Evolutionary conservation across 2,797 vertebrate species (phyloP), one percentile per base, ranked within the genome.

Genomic region (Sebastes hubbsi): DNA sequence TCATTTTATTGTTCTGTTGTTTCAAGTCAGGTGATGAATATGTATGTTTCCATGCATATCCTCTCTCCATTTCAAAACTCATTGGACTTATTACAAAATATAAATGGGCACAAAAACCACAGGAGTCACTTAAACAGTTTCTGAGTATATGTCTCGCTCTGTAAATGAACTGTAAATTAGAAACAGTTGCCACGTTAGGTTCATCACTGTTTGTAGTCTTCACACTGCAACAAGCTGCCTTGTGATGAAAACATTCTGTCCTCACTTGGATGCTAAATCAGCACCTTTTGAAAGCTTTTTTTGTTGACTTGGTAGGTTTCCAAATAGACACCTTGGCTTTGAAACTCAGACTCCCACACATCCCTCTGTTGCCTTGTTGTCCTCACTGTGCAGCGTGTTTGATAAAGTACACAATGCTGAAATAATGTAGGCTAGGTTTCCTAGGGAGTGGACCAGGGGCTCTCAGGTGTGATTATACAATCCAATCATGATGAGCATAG

Each of bases 311-410:
- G 49, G 52, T 42, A 76, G 72, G 32, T 64, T 77, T 82, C 58
- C 78, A 80, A 77, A 82, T 36, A 64, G 38, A 77, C 64, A 22
- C 72, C 32, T 22, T 76, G 67, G 27, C 86, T 86, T 65, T 80
- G 22, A 80, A 80, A 75, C 49, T 74, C 55, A 14, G 27, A n/a
- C 77, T 75, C 83, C 82, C 65, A 86, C 83, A 69, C 69, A 84
- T 61, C 25, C 24, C 67, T 70, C 34, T 58, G 38, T 46, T 34
- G 72, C 62, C 54, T 68, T 24, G n/a, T 71, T 72, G 49, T 81
- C 52, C 56, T 80, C 29, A 20, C 66, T 56, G 58, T 77, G 72
- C 54, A 46, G 24, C 20, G 42, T 62, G 18, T 60, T 25, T 42
- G 16, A 52, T 70, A 8, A 49, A 76, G 25, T 24, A 27, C 27